Evolutionary conservation across 92 coral and sea anemone genomes (phyloP).

Genomic region (Metridium senile): DNA sequence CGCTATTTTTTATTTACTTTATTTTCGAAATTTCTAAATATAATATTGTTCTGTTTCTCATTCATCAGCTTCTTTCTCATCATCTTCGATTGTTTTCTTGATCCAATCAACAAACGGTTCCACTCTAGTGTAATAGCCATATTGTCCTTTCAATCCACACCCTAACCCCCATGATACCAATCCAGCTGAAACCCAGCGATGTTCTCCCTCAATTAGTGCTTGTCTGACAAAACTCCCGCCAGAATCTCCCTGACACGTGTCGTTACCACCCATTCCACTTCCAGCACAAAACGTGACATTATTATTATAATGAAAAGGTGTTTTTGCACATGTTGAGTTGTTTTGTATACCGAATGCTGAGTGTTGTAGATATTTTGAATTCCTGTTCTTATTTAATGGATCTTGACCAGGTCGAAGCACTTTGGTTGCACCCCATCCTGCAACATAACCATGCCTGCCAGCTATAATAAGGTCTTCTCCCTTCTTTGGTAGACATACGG

Average conservation of each 20-base stretch:
- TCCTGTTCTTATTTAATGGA: neutral
- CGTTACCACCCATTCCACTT: constrained; percentile 72
- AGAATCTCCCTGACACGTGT: constrained; percentile 63
- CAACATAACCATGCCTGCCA: constrained; percentile 43
- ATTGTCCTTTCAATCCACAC: constrained; percentile 63
- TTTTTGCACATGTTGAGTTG: constrained; percentile 38
- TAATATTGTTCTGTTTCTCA: neutral
- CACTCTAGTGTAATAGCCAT: constrained; percentile 68
- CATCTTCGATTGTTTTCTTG: constrained; percentile 40
- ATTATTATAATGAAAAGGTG: constrained; percentile 6
- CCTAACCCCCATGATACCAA: constrained; percentile 90
- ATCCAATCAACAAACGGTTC: constrained; percentile 81
- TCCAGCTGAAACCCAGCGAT: constrained; percentile 74
- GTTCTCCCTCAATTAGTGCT: constrained; percentile 26
- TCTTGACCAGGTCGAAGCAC: neutral
- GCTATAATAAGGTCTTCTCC: constrained; percentile 2
- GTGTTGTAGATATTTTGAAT: constrained; percentile 55
- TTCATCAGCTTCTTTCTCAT: neutral
- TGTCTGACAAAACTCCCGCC: constrained; percentile 66
- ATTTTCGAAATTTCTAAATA: too few species aligned
- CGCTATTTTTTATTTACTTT: too few species aligned
- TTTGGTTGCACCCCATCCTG: constrained; percentile 71
- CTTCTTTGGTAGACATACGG: constrained; percentile 73
- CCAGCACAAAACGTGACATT: constrained; percentile 69
- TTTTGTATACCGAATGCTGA: constrained; percentile 45